Evolutionary conservation across 1,140 invertebrate species (phyloP), one percentile per base, ranked within the genome.

Genomic region (Spodoptera litura): DNA sequence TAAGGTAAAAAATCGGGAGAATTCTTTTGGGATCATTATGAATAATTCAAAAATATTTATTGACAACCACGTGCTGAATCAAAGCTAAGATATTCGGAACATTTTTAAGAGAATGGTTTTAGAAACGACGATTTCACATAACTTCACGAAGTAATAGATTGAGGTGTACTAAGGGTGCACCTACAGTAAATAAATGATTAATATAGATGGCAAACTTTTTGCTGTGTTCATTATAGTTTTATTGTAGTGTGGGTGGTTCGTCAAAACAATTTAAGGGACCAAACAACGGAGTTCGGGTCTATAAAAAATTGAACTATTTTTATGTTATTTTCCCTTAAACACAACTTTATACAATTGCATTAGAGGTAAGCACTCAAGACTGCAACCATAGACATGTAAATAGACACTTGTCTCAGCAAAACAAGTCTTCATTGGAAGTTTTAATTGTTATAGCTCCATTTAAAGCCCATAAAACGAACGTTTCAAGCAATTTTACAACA

Each of bases 101-200:
- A 83, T 86, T 86, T 83, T 83, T 70, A 31, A 71, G 78, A 79
- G 70, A 79, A 82, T 70, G 72, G n/a, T 79, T 78, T 79, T 84
- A 84, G 85, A 86, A 80, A 80, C 55, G 78, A 59, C 49, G 27
- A 76, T n/a, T 56, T 56, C 75, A 70, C 81, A 80, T 75, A 78
- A 78, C 78, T 82, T 86, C 70, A n/a, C 83, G 79, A 86, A 82
- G 81, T 82, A 81, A 81, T 66, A 77, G 27, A 55, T 53, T 13
- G 78, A 78, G 81, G 81, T 81, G 38, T 20, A 20, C 20, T 1
- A 20, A 20, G 20, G 20, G 20, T 20, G 20, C 20, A 20, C 20
- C 20, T 20, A 20, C 0, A 20, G 20, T 20, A 20, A 20, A 20
- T 20, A 20, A 1, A 20, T 20, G 5, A 10, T 44, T 44, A 8